Conservation (phyloP, 2,888 invertebrate species). For the Tinea pellionella region DNA sequence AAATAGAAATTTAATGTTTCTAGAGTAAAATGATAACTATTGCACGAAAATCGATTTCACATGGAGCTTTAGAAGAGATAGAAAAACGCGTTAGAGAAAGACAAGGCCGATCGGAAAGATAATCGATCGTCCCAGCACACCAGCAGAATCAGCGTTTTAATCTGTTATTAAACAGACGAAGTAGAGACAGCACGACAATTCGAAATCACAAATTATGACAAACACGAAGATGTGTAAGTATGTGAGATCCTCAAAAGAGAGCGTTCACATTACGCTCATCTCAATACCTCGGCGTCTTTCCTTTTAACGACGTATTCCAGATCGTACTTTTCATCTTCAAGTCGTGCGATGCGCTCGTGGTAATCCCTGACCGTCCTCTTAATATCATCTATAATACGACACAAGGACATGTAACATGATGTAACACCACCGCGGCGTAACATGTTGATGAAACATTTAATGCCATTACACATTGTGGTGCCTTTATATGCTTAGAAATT, state of each 20-base stretch:
- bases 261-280: slow-evolving; percentile 37
- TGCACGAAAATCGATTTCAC: slow-evolving; percentile 41
- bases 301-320: slow-evolving; percentile 97
- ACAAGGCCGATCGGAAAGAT: slow-evolving; percentile 28
- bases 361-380: slow-evolving; percentile 84
- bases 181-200: slow-evolving; percentile 53
- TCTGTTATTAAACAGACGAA: slow-evolving; percentile 49
- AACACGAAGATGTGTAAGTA: slow-evolving; percentile 47
- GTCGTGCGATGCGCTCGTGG: slow-evolving; percentile 85
- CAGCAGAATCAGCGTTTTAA: slow-evolving; percentile 36
- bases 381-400: slow-evolving; percentile 77
- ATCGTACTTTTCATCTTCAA: slow-evolving; percentile 98
- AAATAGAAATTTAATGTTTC: slow-evolving; percentile 37
- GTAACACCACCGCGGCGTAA: slow-evolving; percentile 1
- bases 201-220: slow-evolving; percentile 50
- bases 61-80: slow-evolving; percentile 46
- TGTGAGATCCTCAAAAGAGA: slow-evolving; percentile 55
- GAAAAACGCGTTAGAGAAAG: slow-evolving; percentile 48
- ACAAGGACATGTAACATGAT: slow-evolving; percentile 22
- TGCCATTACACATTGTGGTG: neutral
- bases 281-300: slow-evolving; percentile 98
- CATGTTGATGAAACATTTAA: slow-evolving; percentile 5
- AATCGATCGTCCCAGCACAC: slow-evolving; percentile 30
- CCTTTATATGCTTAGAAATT: neutral
- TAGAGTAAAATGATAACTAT: slow-evolving; percentile 44